A percentile compares a stretch with the other conserved stretches of the same genome.
phyloP scores from a whole-genome alignment of 2,888 invertebrate species.

The Nemotelus nigrinus region DNA sequence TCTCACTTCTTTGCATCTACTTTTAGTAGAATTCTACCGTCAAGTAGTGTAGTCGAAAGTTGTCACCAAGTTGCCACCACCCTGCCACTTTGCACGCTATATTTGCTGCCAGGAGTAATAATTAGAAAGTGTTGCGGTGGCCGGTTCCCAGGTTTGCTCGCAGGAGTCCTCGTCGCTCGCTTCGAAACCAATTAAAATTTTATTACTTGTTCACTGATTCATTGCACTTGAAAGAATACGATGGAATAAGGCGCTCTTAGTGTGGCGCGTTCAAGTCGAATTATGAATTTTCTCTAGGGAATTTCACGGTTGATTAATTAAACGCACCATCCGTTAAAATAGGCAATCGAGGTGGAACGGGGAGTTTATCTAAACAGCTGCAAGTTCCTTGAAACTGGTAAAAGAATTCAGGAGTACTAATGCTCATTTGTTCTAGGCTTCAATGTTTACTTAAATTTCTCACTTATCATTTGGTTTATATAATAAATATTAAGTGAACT shows the following conservation, averaged over 20 bases:
- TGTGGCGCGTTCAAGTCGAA: neutral
- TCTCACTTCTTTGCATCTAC: neutral
- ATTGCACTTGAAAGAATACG: neutral
- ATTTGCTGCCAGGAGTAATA: neutral
- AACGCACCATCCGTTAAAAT: neutral
- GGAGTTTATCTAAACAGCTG: neutral
- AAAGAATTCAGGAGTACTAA: no score
- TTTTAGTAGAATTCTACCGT: neutral
- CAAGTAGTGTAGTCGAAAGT: neutral
- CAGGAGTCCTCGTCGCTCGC: neutral
- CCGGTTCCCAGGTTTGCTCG: neutral
- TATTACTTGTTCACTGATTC: constrained; percentile 25
- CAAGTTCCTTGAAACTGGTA: no score
- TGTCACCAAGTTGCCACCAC: neutral
- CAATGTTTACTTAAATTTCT: no score
- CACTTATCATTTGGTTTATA: no score
- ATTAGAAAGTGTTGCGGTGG: neutral
- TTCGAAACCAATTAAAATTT: constrained; percentile 31
- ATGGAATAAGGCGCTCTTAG: neutral
- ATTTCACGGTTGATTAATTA: constrained; percentile 32
- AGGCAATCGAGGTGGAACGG: neutral
- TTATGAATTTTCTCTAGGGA: neutral
- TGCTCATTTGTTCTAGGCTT: no score
- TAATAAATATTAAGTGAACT: no score
- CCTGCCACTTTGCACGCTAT: no score